phyloP scores from a whole-genome alignment of 1,140 invertebrate species.

The Choristoneura fumiferana region DNA sequence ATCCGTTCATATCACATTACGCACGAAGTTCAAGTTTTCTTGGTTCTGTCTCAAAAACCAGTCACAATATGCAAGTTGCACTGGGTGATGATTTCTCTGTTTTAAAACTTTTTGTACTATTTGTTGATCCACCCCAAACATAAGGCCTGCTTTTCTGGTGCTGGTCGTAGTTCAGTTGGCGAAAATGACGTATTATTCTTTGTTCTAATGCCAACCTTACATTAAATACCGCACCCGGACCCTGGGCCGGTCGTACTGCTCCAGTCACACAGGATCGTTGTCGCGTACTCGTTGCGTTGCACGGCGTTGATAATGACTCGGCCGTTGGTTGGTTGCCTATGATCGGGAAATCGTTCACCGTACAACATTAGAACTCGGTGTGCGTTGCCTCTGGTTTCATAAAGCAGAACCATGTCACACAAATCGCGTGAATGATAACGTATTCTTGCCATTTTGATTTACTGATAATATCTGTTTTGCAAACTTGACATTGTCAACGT shows the following conservation, averaged over 20 bases:
- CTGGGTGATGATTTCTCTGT: background rate
- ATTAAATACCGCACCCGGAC: background rate
- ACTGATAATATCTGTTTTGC: background rate
- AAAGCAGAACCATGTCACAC: constrained; percentile 3
- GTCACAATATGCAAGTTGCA: background rate
- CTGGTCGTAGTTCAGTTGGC: background rate
- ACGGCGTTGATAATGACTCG: background rate
- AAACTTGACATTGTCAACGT: background rate
- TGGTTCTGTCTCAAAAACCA: background rate
- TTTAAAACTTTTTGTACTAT: constrained; percentile 1
- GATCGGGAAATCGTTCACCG: background rate
- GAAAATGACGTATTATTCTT: background rate
- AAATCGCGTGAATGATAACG: background rate
- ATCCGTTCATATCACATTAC: background rate
- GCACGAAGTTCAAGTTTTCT: background rate
- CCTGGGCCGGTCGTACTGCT: background rate
- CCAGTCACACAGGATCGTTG: background rate
- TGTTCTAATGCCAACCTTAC: background rate
- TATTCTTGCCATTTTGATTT: background rate
- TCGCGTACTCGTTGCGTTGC: background rate
- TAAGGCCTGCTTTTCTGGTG: background rate
- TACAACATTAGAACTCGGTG: background rate
- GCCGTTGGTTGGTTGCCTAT: background rate
- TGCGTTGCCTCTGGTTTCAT: constrained; percentile 1
- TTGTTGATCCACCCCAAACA: background rate